Evolutionary conservation across 2,888 invertebrate species (phyloP).

Genomic region (Eucera pruinosa): DNA sequence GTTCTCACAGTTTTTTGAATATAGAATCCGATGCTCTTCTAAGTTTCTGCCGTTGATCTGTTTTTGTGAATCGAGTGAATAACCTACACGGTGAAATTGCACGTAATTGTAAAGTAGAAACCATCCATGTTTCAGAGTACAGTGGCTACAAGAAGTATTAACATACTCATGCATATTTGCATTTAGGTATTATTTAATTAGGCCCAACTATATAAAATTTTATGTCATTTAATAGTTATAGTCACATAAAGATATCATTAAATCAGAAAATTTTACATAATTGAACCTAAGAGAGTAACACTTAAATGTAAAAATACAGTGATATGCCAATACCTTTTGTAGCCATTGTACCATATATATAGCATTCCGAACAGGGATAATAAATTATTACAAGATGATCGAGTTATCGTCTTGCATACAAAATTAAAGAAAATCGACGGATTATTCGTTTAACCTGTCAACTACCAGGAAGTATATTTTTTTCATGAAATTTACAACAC

Average conservation of each 20-base stretch:
- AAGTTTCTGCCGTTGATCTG: background rate
- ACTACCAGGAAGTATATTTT: background rate
- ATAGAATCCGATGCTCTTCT: background rate
- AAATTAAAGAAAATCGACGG: background rate
- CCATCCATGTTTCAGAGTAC: background rate
- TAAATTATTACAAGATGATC: background rate
- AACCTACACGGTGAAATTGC: constrained; percentile 10
- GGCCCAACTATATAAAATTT: too few relatives aligned
- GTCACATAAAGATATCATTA: too few relatives aligned
- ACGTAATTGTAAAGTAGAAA: background rate
- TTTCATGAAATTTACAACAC: background rate
- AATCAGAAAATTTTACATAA: too few relatives aligned
- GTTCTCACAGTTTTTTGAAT: background rate
- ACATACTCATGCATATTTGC: too few relatives aligned
- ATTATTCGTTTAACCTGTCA: constrained; percentile 31
- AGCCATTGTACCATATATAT: too few relatives aligned
- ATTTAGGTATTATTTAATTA: too few relatives aligned
- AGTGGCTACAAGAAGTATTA: background rate
- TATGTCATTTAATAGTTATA: too few relatives aligned
- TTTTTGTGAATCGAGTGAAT: background rate
- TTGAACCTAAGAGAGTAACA: too few relatives aligned
- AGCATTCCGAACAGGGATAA: background rate
- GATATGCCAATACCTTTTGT: too few relatives aligned
- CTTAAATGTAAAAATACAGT: too few relatives aligned
- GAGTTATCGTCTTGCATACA: background rate